Evolutionary conservation across 2,888 invertebrate species (phyloP), one percentile per base, ranked within the genome.

Genomic region (Ochropacha duplaris): DNA sequence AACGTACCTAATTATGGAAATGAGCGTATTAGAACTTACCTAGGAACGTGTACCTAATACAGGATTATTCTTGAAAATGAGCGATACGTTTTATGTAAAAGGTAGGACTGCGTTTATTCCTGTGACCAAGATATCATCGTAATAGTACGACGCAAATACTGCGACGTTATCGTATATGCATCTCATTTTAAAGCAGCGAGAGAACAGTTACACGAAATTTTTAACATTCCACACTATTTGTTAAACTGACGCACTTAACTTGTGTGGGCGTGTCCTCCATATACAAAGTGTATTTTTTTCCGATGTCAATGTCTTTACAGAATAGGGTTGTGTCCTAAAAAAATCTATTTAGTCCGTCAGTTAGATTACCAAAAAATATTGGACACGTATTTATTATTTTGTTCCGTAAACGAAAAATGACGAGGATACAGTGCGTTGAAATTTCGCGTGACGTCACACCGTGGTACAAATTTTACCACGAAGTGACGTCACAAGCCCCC

Each of bases 171-270:
- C 79, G 69, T 67, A 71, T 71, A 71, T 71, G 75, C 76, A 82
- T 81, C 79, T 78, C 66, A 73, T 70, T 71, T 64, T 67, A 69
- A 50, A 68, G 59, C 65, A 61, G 70, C 65, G 62, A 72, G 64
- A 69, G 68, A 79, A 89, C 90, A 87, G 90, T 89, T 89, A 90
- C 64, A 76, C 72, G 67, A 78, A 78, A 86, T 87, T 83, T 87
- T 85, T 81, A 58, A 78, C 83, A 89, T 90, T 87, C 87, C 84
- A 65, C 69, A 68, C 69, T 74, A 78, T 81, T 78, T 74, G 79
- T 78, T 76, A 69, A 52, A 31, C 28, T 31, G 31, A 52, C 76
- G 70, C 72, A 72, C 73, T 75, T 76, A 68, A 74, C 74, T 66
- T 66, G 66, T 61, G 74, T 79, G 66, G 82, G 79, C 70, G 75